phyloP scores from a whole-genome alignment of 2,888 invertebrate species.

The Bellardia pandia region DNA sequence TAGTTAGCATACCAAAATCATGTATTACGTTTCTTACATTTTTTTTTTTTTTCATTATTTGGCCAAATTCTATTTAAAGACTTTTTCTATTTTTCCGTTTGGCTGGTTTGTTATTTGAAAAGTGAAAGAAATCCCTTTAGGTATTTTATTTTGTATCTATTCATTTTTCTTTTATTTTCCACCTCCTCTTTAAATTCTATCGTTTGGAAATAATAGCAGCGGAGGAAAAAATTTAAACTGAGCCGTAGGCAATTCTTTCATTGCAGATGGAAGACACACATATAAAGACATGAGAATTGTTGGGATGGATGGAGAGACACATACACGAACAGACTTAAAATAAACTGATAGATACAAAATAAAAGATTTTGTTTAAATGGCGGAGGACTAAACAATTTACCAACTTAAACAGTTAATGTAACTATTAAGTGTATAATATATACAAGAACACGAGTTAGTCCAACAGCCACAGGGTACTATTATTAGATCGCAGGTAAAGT shows the following conservation, averaged over 20 bases:
- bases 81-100: constrained; percentile 1
- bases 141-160: constrained; percentile 20
- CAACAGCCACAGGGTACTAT: background rate
- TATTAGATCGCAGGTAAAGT: background rate
- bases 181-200: background rate
- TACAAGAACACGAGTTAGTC: background rate
- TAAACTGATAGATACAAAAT: constrained; percentile 38
- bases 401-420: constrained; percentile 47
- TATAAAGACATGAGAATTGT: constrained; percentile 8
- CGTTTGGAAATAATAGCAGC: constrained; percentile 24
- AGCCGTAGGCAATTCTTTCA: constrained; percentile 43
- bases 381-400: constrained; percentile 39
- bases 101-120: background rate
- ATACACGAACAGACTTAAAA: background rate
- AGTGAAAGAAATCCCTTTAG: constrained; percentile 33
- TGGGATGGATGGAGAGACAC: constrained; percentile 3
- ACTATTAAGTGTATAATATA: constrained; percentile 7
- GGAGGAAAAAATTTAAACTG: constrained; percentile 6
- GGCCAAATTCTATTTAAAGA: constrained; percentile 19
- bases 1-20: constrained; percentile 15
- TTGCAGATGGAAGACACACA: background rate
- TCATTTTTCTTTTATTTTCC: background rate
- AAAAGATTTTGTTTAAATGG: constrained; percentile 49
- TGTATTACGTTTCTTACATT: constrained; percentile 30
- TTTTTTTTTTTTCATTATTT: constrained; percentile 16